These are phyloP conservation scores for Trichogramma dendrolimi DNA, from an alignment of 2,888 invertebrate genomes.

Conservation along the genomic window DNA sequence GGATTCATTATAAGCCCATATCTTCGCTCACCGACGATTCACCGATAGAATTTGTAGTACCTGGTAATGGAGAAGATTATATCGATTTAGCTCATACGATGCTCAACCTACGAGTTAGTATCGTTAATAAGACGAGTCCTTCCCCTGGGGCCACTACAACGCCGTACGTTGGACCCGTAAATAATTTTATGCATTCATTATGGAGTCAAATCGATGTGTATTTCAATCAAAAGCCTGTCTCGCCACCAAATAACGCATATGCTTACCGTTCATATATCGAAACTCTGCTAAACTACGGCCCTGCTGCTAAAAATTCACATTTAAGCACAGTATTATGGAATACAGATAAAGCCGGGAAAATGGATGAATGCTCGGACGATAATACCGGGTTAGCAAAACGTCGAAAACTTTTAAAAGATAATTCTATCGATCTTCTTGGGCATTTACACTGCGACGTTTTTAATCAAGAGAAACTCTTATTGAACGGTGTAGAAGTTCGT, in stretches of 20 bases:
- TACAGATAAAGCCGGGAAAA: conserved; percentile 10
- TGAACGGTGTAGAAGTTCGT: conserved; percentile 32
- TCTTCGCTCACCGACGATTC: conserved; percentile 32
- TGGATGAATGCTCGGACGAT: background rate
- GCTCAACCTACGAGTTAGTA: conserved; percentile 28
- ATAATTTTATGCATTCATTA: conserved; percentile 32
- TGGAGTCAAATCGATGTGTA: conserved; percentile 35
- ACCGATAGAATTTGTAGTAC: conserved; percentile 35
- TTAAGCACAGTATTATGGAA: conserved; percentile 25
- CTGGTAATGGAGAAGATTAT: conserved; percentile 34
- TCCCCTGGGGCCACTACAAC: background rate
- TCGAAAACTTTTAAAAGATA: background rate
- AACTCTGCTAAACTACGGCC: conserved; percentile 31
- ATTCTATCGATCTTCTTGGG: conserved; percentile 29
- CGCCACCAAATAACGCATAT: conserved; percentile 33
- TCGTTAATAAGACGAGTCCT: background rate
- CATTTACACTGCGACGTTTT: conserved; percentile 15
- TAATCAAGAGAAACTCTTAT: conserved; percentile 31
- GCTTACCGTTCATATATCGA: conserved; percentile 35
- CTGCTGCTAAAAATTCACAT: conserved; percentile 30
- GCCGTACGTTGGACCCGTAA: conserved; percentile 28
- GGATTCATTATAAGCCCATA: conserved; percentile 34
- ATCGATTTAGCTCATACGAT: conserved; percentile 33
- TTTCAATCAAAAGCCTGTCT: conserved; percentile 36
- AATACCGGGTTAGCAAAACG: no score